These are phyloP conservation scores for Rhinolophus sinicus DNA, from an alignment of 2,113 vertebrate genomes.

Conservation along the genomic window DNA sequence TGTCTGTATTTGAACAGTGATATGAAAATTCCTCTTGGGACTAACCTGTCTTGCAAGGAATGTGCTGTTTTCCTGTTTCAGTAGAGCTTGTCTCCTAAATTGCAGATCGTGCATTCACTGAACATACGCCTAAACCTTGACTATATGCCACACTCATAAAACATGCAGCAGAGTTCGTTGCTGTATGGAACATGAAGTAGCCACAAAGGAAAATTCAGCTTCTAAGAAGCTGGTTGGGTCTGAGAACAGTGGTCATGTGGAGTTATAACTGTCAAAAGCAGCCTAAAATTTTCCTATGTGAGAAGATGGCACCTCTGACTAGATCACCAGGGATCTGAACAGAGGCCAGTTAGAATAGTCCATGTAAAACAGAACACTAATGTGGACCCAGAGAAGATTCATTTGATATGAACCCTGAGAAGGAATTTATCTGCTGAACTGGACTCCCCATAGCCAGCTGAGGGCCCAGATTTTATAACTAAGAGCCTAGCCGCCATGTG, in stretches of 20 bases:
- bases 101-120: neutral
- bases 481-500: no score
- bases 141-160: neutral
- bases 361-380: neutral
- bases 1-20: neutral
- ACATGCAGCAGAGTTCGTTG: neutral
- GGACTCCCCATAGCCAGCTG: no score
- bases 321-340: neutral
- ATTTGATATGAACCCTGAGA: no score
- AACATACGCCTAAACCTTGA: neutral
- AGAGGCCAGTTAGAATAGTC: neutral
- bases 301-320: neutral
- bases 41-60: neutral
- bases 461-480: no score
- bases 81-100: neutral
- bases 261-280: neutral
- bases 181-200: neutral
- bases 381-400: no score
- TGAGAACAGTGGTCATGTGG: neutral
- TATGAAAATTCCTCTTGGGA: constrained; percentile 4
- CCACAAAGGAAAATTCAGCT: neutral
- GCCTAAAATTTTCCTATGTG: neutral
- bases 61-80: neutral
- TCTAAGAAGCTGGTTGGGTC: neutral
- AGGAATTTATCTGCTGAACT: no score